Base-by-base conservation (phyloP, 2,797 vertebrate genomes). In the Siniperca undulata region DNA sequence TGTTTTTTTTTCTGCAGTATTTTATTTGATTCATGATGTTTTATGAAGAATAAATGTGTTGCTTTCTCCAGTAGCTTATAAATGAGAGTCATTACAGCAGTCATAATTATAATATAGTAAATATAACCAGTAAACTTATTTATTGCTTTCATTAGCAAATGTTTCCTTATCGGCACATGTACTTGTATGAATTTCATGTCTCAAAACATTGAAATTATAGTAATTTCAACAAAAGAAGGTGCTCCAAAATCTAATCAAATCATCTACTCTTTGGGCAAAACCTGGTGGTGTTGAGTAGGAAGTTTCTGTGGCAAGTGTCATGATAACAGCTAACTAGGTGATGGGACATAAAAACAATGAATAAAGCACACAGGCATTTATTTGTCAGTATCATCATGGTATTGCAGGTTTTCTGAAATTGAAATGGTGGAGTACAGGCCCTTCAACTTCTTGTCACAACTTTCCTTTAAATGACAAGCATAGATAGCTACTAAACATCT, bases 11-110 rank as follows among this genome's bases (percentile, higher is more conserved):
- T 19, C 6, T 50, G 50, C 50, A 13, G 17, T 58, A 3, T 76
- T 56, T 66, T n/a, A 53, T 77, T 65, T 73, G n/a, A 87, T 40
- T 24, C 48, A 8, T 30, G 5, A 34, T 30, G 48, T 79, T 64
- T 62, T 58, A 36, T n/a, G 12, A 42, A 34, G 27, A 64, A 36
- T 44, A 58, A 44, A 72, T 42, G 13, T n/a, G 27, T 17, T 38
- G 48, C 44, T 40, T 59, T 65, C 2, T 65, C 7, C 2, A 6
- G 7, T 17, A 40, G 7, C 46, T 68, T 40, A 30, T 16, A 44
- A 55, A 38, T 2, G 1, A 14, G 30, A 69, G 9, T 7, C 36
- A 20, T 53, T 27, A 0, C 30, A 50, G 36, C 44, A n/a, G n/a
- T 59, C 46, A 44, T 65, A 19, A 69, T 19, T n/a, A 66, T 4